Conservation (phyloP, 2,797 vertebrate genomes). For the Paratrypauchen microcephalus region DNA sequence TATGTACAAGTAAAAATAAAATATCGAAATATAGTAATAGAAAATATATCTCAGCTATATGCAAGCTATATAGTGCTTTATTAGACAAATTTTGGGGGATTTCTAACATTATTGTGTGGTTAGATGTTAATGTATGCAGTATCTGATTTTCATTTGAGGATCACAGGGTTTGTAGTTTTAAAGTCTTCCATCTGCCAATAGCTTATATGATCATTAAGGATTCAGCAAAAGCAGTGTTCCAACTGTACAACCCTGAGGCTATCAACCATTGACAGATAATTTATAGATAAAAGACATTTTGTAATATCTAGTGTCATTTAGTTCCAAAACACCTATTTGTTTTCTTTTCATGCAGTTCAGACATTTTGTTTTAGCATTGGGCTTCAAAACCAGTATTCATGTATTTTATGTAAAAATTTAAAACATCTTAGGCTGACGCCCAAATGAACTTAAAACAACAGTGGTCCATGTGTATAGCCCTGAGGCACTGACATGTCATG, state of each 20-base stretch:
- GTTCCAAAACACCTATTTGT: not conserved
- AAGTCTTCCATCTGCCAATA: not conserved
- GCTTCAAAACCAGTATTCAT: not conserved
- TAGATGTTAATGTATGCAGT: no score
- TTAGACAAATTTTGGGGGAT: no score
- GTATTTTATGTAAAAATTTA: not conserved
- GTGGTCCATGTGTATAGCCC: not conserved
- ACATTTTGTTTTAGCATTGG: not conserved
- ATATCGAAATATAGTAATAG: no score
- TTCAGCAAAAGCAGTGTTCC: not conserved
- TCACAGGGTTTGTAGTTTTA: no score
- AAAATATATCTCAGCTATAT: no score
- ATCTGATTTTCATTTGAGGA: no score
- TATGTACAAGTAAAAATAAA: no score
- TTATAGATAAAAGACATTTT: constrained; percentile 1
- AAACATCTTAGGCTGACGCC: not conserved
- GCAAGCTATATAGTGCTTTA: no score
- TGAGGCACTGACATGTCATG: not conserved
- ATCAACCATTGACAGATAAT: not conserved
- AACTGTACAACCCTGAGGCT: not conserved
- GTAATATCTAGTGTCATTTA: not conserved
- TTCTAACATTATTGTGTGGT: no score
- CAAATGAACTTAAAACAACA: not conserved
- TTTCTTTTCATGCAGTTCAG: not conserved
- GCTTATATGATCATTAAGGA: not conserved